A percentile compares a stretch with the other conserved stretches of the same genome.
Evolutionary conservation across 2,113 vertebrate species (phyloP).

Genomic region (Saccopteryx bilineata): DNA sequence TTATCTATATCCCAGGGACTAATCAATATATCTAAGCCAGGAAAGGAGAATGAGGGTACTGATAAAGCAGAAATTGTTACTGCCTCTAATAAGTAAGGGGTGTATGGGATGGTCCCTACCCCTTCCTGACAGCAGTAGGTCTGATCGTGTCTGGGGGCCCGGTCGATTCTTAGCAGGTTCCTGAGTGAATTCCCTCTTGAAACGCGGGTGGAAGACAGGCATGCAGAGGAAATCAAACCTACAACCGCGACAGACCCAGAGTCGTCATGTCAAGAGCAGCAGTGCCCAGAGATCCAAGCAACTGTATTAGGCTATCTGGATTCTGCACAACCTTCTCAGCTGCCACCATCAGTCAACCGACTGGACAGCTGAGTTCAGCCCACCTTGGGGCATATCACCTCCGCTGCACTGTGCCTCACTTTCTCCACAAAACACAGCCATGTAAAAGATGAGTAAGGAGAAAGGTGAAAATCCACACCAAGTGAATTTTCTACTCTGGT

Average conservation of each 20-base stretch:
- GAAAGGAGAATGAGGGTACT: conserved; percentile 27
- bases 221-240: conserved; percentile 98
- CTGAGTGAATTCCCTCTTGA: conserved; percentile 92
- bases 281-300: conserved; percentile 65
- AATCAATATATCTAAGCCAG: conserved; percentile 56
- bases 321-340: conserved; percentile 52
- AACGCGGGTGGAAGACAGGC: conserved; percentile 95
- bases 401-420: conserved; percentile 26
- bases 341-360: conserved; percentile 41
- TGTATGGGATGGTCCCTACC: conserved; percentile 86
- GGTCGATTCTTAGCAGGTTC: conserved; percentile 91
- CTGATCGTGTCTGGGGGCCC: conserved; percentile 94
- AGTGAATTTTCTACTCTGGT: conserved; percentile 2
- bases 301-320: conserved; percentile 42
- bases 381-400: conserved; percentile 58
- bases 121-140: conserved; percentile 94
- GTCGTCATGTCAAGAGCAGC: conserved; percentile 71
- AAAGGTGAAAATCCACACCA: conserved; percentile 52
- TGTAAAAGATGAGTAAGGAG: conserved; percentile 57
- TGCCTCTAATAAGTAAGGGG: conserved; percentile 69
- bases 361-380: background rate
- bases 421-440: conserved; percentile 52
- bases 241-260: conserved; percentile 81
- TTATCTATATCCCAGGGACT: conserved; percentile 31
- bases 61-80: conserved; percentile 52